These are phyloP conservation scores for Hypanus sabinus DNA, from an alignment of 2,113 vertebrate genomes.

Conservation along the genomic window DNA sequence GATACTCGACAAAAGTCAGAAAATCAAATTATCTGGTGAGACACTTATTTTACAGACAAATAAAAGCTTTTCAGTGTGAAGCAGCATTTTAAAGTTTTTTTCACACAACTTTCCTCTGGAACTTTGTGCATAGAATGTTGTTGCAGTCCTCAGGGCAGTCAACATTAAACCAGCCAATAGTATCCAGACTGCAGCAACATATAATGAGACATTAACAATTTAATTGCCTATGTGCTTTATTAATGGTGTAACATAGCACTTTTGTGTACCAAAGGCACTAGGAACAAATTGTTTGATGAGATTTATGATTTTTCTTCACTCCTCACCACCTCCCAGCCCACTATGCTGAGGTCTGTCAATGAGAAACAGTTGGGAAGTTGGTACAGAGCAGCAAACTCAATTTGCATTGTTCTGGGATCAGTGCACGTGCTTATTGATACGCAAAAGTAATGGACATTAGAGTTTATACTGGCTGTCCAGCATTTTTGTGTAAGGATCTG, in stretches of 20 bases:
- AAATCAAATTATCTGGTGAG: too few species aligned
- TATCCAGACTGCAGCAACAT: too few species aligned
- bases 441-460: background rate
- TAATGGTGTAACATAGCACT: background rate
- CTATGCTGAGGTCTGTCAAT: background rate
- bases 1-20: too few species aligned
- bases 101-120: too few species aligned
- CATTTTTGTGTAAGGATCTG: background rate
- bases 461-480: background rate
- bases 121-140: too few species aligned
- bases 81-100: too few species aligned
- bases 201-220: background rate
- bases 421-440: background rate
- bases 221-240: background rate
- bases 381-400: background rate
- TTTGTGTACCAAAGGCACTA: background rate
- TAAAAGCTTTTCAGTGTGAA: too few species aligned
- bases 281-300: background rate
- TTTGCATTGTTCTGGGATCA: background rate
- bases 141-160: too few species aligned
- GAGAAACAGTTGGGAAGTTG: background rate
- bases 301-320: background rate
- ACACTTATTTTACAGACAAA: too few species aligned
- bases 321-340: too few species aligned
- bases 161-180: too few species aligned